These are phyloP conservation scores for Caretta caretta DNA, from an alignment of 2,113 vertebrate species.

Conservation along the genomic window DNA sequence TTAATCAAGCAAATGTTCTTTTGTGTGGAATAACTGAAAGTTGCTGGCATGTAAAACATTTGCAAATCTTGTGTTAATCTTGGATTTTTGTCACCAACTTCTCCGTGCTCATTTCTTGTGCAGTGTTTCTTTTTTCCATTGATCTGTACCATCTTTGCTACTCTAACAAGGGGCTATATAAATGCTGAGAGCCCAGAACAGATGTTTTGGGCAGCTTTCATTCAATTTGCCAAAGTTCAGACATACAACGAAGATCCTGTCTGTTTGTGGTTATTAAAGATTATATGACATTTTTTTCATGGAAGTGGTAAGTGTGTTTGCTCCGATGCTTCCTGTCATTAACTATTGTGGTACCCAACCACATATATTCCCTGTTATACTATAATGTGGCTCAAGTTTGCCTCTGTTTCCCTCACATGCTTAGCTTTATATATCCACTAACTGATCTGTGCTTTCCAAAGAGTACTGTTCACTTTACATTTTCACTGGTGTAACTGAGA, in stretches of 20 bases:
- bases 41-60: not conserved
- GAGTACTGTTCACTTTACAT: conserved; percentile 67
- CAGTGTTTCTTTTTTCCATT: conserved; percentile 6
- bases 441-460: conserved; percentile 68
- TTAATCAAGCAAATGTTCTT: not conserved
- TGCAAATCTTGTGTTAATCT: conserved; percentile 15
- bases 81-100: not conserved
- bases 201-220: conserved; percentile 55
- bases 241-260: conserved; percentile 57
- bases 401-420: conserved; percentile 70
- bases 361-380: conserved; percentile 57
- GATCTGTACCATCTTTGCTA: conserved; percentile 38
- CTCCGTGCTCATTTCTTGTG: not conserved
- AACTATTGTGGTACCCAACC: conserved; percentile 54
- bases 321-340: conserved; percentile 55
- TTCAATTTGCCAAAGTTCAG: conserved; percentile 38
- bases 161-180: conserved; percentile 55
- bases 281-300: conserved; percentile 18
- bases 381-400: conserved; percentile 71
- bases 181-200: conserved; percentile 57
- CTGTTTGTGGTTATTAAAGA: conserved; percentile 30
- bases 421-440: conserved; percentile 71
- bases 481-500: conserved; percentile 73
- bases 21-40: not conserved
- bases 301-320: not conserved